phyloP scores from a whole-genome alignment of 2,113 vertebrate species.

The Raja brachyura region DNA sequence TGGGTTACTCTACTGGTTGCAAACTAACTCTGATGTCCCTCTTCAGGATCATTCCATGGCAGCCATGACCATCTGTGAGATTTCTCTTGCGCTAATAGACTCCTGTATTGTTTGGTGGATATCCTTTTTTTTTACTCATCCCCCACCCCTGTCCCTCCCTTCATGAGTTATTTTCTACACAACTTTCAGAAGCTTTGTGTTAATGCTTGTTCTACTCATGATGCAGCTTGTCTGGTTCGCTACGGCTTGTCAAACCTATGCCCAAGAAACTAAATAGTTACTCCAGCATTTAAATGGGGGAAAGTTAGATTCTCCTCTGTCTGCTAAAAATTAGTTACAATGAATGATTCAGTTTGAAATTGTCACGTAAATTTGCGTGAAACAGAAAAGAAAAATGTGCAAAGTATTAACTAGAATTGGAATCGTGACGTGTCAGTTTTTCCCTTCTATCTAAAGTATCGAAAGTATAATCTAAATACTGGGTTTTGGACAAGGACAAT shows the following conservation, averaged over 20 bases:
- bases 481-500: too few species aligned
- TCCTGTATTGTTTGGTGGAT: conserved; percentile 71
- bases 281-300: neutral
- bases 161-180: conserved; percentile 16
- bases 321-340: neutral
- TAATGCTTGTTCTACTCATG: neutral
- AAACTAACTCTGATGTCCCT: neutral
- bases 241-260: neutral
- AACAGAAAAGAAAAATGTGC: neutral
- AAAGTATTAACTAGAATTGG: neutral
- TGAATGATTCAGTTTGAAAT: neutral
- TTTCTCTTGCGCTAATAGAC: conserved; percentile 64
- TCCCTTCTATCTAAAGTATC: too few species aligned
- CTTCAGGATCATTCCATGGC: conserved; percentile 46
- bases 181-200: neutral
- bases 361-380: neutral
- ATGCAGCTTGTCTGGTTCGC: neutral
- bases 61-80: conserved; percentile 53
- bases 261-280: neutral
- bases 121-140: conserved; percentile 56
- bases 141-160: conserved; percentile 31
- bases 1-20: neutral
- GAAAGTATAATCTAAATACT: too few species aligned
- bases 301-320: neutral
- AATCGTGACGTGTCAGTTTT: too few species aligned